A percentile compares a stretch with the other conserved stretches of the same genome.
phyloP scores from a whole-genome alignment of 2,113 vertebrate genomes.

The Rhipidura dahli region DNA sequence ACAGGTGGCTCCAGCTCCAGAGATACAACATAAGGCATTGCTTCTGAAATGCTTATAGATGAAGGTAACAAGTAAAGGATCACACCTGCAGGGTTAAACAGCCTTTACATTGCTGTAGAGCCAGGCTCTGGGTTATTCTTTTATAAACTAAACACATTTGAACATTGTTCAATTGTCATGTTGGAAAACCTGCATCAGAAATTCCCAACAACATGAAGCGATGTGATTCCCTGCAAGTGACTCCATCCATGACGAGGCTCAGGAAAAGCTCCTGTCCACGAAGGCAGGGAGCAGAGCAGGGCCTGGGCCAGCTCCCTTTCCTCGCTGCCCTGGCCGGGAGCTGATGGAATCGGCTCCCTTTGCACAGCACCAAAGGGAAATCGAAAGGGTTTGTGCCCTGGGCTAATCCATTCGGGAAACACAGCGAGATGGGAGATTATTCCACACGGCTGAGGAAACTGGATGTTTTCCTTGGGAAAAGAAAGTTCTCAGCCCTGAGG shows the following conservation, averaged over 20 bases:
- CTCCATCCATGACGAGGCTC: not conserved
- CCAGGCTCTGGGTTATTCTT: accelerated
- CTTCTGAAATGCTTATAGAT: not conserved
- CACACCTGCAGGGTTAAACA: not conserved
- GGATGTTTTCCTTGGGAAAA: accelerated
- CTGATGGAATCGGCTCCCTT: not conserved
- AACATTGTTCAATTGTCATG: accelerated
- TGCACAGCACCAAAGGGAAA: not conserved
- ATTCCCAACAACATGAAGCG: accelerated
- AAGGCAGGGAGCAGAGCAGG: not conserved
- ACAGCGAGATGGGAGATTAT: not conserved
- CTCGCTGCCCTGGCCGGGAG: not conserved
- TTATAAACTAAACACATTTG: not conserved
- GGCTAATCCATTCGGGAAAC: not conserved
- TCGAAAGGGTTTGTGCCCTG: not conserved
- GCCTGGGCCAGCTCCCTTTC: not conserved
- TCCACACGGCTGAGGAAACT: accelerated
- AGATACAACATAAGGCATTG: not conserved
- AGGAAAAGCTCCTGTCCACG: accelerated
- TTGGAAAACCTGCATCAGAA: not conserved
- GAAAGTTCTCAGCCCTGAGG: not conserved
- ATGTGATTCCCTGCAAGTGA: accelerated
- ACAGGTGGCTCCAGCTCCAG: not conserved
- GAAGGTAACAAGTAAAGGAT: not conserved
- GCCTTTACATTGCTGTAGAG: accelerated